A percentile compares a stretch with the other conserved stretches of the same genome.
Evolutionary conservation across 2,113 vertebrate genomes (phyloP).

Genomic region (Varanus salvator): DNA sequence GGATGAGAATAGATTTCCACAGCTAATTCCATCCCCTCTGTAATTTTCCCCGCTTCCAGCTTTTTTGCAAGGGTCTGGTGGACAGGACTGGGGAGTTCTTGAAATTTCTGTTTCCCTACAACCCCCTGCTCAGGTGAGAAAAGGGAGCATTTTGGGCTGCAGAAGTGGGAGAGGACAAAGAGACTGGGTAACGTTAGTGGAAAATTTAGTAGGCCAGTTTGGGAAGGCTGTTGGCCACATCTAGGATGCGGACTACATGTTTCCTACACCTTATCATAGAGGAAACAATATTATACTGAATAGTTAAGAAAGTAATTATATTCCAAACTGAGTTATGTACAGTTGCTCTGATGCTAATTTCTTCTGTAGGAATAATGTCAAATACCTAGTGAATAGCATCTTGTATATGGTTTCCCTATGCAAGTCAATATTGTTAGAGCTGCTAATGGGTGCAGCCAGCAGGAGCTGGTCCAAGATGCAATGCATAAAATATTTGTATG

Average conservation of each 20-base stretch:
- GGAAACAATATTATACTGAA: slow-evolving; percentile 19
- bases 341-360: slow-evolving; percentile 20
- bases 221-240: neutral
- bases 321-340: slow-evolving; percentile 34
- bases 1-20: neutral
- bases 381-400: slow-evolving; percentile 4
- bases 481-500: slow-evolving; percentile 13
- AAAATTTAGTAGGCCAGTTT: neutral
- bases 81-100: too few relatives aligned
- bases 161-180: too few relatives aligned
- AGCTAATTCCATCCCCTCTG: too few relatives aligned
- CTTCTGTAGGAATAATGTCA: slow-evolving; percentile 7
- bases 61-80: too few relatives aligned
- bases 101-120: neutral
- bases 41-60: too few relatives aligned
- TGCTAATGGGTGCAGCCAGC: slow-evolving; percentile 33
- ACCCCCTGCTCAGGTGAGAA: too few relatives aligned
- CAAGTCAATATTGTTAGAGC: slow-evolving; percentile 36
- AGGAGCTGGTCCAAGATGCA: slow-evolving; percentile 31
- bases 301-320: slow-evolving; percentile 37
- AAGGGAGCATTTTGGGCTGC: too few relatives aligned
- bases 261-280: neutral
- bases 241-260: too few relatives aligned
- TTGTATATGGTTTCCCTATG: slow-evolving; percentile 18
- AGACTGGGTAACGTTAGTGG: neutral